Evolutionary conservation across 2,113 vertebrate species (phyloP), one percentile per base, ranked within the genome.

Genomic region (Setophaga coronata): DNA sequence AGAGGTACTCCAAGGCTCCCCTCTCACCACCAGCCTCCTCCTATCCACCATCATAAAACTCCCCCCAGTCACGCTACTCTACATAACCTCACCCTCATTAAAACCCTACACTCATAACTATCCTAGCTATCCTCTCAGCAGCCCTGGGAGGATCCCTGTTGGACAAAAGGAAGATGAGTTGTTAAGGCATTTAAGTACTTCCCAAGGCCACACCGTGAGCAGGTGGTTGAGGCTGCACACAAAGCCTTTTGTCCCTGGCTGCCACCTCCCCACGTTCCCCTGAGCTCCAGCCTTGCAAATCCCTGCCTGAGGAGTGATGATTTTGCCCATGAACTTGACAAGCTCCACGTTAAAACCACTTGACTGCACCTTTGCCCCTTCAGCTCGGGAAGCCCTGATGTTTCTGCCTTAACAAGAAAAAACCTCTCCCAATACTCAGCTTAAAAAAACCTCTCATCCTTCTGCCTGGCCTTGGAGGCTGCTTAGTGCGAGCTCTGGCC

Each of bases 211-310:
- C 45, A 4, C 14, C 6, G 1, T 0, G 1, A 54, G 60, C 18
- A 5, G 14, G 18, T 3, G 14, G n/a, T 29, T 19, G 5, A 53
- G 43, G 50, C 10, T 0, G 4, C 11, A 18, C 24, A 33, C 14
- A 6, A 17, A 71, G 18, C 1, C 1, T 28, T 43, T 45, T 18
- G 4, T 17, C 65, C 28, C 26, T 40, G 20, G 14, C 42, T 13
- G 0, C 45, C 26, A 9, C 21, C 18, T 73, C 50, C 31, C 20
- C 9, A 0, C 0, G 0, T 5, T 29, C 12, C 51, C 19, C 57
- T 0, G 0, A 42, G 43, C 34, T 64, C 24, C 74, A 9, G 3
- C 78, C 50, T 65, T 21, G 36, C 12, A 74, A 43, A 78, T 56
- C 60, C 56, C 45, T 42, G 71, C 24, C 73, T 1, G n/a, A 25